phyloP scores from a whole-genome alignment of 1,140 invertebrate genomes.

The Leptonema lineaticorne region DNA sequence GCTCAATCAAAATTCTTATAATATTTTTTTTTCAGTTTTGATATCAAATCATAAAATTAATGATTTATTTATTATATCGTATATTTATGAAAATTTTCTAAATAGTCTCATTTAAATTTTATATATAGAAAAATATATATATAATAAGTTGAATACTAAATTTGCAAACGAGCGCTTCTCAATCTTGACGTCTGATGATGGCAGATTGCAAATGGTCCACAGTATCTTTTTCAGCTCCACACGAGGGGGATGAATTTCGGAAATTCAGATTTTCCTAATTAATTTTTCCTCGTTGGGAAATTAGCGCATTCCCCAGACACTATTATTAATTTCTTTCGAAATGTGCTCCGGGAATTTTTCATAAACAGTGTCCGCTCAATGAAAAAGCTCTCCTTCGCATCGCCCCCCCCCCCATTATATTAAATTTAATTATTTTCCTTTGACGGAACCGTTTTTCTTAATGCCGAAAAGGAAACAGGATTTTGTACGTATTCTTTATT shows the following conservation, averaged over 20 bases:
- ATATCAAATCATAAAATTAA: too few relatives aligned
- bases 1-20: too few relatives aligned
- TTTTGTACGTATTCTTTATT: too few relatives aligned
- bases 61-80: too few relatives aligned
- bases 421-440: constrained; percentile 31
- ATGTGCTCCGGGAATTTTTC: neutral
- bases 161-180: constrained; percentile 11
- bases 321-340: constrained; percentile 24
- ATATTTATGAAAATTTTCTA: too few relatives aligned
- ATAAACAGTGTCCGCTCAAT: neutral
- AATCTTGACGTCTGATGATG: constrained; percentile 4
- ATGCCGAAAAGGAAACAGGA: too few relatives aligned
- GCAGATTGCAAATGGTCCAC: constrained; percentile 5
- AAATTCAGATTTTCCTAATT: constrained; percentile 24
- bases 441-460: constrained; percentile 30
- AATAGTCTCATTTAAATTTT: too few relatives aligned
- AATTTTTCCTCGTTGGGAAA: constrained; percentile 25
- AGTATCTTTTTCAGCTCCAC: neutral
- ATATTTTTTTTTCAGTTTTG: too few relatives aligned
- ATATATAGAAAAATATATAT: too few relatives aligned
- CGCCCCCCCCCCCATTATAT: constrained; percentile 12
- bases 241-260: too few relatives aligned
- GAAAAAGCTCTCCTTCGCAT: neutral
- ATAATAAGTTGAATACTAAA: too few relatives aligned
- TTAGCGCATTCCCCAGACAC: constrained; percentile 23